phyloP scores from a whole-genome alignment of 2,797 vertebrate genomes.

The Tenualosa ilisha region DNA sequence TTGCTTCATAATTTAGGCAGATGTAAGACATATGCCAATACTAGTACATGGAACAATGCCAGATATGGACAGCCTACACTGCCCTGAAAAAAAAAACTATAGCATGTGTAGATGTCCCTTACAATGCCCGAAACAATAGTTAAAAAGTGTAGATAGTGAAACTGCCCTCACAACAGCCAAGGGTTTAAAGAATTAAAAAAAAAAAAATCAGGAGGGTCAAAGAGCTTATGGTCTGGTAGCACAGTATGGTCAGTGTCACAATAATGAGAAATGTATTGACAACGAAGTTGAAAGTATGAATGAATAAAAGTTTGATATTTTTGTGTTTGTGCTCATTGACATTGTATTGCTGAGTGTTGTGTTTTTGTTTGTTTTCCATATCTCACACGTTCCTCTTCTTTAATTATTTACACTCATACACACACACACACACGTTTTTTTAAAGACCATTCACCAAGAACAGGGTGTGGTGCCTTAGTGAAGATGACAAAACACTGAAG shows the following conservation, averaged over 20 bases:
- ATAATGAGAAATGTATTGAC: not conserved
- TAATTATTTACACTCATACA: too few species aligned
- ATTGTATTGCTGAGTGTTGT: not conserved
- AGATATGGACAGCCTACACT: too few species aligned
- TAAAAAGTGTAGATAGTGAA: too few species aligned
- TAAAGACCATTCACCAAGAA: constrained; percentile 17
- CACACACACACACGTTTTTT: too few species aligned
- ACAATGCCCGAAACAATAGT: too few species aligned
- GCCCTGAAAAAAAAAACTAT: too few species aligned
- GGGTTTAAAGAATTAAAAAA: not conserved
- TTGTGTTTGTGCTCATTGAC: not conserved
- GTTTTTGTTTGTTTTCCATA: not conserved
- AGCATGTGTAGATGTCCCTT: too few species aligned
- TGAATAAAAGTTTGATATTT: not conserved
- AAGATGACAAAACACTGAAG: constrained; percentile 48
- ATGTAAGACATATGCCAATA: too few species aligned
- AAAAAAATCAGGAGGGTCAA: not conserved
- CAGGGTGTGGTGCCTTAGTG: constrained; percentile 44
- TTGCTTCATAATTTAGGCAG: not conserved
- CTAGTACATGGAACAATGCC: too few species aligned
- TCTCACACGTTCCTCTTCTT: not conserved
- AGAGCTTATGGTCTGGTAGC: not conserved
- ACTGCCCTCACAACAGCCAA: too few species aligned
- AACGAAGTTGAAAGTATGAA: not conserved
- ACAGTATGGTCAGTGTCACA: not conserved